phyloP scores from a whole-genome alignment of 2,888 invertebrate species.

The Thymelicus sylvestris region DNA sequence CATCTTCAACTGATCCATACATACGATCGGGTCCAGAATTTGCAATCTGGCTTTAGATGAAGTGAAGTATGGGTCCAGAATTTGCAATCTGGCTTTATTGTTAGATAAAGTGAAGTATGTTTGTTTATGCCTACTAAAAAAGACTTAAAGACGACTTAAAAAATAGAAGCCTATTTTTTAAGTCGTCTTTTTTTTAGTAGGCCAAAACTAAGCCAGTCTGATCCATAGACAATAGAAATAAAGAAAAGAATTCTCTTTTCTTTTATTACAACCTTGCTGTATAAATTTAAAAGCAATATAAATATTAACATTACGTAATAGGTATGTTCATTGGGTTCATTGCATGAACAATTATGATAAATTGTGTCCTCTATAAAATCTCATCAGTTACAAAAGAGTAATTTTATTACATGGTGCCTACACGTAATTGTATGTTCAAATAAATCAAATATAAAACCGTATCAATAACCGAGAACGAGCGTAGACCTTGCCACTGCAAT shows the following conservation, averaged over 20 bases:
- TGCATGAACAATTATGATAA: constrained; percentile 2
- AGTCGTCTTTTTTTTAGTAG: too few species aligned
- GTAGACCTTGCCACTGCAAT: constrained; percentile 49
- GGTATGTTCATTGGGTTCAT: background rate
- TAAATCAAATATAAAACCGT: constrained; percentile 69
- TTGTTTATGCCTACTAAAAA: too few species aligned
- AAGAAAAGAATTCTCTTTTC: too few species aligned
- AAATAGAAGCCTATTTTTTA: too few species aligned
- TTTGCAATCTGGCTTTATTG: too few species aligned
- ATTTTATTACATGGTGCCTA: constrained; percentile 16
- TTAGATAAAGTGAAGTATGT: too few species aligned
- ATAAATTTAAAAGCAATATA: background rate
- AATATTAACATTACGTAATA: constrained; percentile 1
- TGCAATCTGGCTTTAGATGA: background rate
- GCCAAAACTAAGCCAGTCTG: too few species aligned
- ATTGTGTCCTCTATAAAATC: background rate
- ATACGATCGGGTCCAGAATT: background rate
- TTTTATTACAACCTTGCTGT: too few species aligned
- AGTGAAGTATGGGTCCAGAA: too few species aligned
- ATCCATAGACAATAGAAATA: too few species aligned
- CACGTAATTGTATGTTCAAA: constrained; percentile 52
- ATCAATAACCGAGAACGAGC: constrained; percentile 58
- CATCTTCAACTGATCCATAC: constrained; percentile 12
- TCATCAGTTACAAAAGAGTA: constrained; percentile 13
- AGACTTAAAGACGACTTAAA: too few species aligned